phyloP scores from a whole-genome alignment of 2,888 invertebrate species.

The Chloromyia formosa region DNA sequence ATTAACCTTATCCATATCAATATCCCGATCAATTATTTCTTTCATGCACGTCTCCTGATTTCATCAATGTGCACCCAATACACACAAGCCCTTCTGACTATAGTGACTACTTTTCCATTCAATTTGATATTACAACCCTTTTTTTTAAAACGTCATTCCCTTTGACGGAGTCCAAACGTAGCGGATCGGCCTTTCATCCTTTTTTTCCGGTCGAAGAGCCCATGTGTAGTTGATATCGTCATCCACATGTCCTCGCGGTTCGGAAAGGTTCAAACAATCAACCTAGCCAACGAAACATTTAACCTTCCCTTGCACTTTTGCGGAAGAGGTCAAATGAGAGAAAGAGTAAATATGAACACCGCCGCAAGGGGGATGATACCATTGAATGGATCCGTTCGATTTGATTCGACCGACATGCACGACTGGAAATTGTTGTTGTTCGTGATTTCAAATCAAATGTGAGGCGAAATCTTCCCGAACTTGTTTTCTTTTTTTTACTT shows the following conservation, averaged over 20 bases:
- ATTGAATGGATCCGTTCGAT: background rate
- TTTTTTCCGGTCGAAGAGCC: too few species aligned
- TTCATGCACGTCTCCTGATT: too few species aligned
- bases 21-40: too few species aligned
- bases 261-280: too few species aligned
- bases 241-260: too few species aligned
- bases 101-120: conserved; percentile 6
- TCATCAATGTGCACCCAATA: too few species aligned
- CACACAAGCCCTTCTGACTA: background rate
- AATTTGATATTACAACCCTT: conserved; percentile 2
- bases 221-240: too few species aligned
- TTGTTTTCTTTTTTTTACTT: too few species aligned
- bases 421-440: background rate
- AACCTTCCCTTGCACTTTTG: background rate
- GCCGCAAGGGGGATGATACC: background rate
- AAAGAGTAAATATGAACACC: background rate
- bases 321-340: background rate
- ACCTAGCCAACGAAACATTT: background rate
- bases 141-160: background rate
- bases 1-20: too few species aligned
- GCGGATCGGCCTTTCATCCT: too few species aligned
- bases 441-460: background rate
- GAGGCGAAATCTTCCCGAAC: background rate
- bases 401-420: background rate
- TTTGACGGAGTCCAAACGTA: background rate